Evolutionary conservation across 2,113 vertebrate species (phyloP), one percentile per base, ranked within the genome.

Genomic region (Mellivora capensis): DNA sequence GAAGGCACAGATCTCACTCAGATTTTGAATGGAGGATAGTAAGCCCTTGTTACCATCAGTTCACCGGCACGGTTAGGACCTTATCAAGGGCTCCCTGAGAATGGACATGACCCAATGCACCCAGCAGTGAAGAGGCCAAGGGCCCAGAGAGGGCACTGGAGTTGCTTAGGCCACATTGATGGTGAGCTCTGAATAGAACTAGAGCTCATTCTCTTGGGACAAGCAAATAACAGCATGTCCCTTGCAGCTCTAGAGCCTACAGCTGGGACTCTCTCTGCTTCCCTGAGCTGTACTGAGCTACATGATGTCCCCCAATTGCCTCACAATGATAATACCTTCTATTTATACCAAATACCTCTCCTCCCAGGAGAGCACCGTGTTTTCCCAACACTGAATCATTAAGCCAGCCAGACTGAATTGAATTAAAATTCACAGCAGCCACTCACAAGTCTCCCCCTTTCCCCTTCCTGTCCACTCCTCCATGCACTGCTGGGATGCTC

Each of bases 341-440:
- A 97, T 98, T 98, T 98, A 97, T 98, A 98, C 72, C 97, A 90
- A 97, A 93, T 77, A 96, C 93, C 88, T 97, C 93, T 95, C 86
- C 88, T 97, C 97, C 97, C 96, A 62, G 89, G 97, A 94, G 96
- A 97, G 77, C 0, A 6, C 93, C 94, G 14, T 98, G 97, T 97
- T 97, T 97, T 83, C 94, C 96, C 96, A 98, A 97, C 96, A 97
- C 80, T 90, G 94, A 97, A 94, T 97, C 93, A 97, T 93, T 59
- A 80, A 97, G 79, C 86, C 97, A 95, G 74, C 54, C 83, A 95
- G 91, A n/a, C 77, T 14, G 93, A 89, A 95, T 31, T 92, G 83
- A 96, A 96, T 95, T 93, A 96, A 89, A 96, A 91, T 76, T 83
- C 79, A 59, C 93, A 93, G 93, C 94, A 95, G 93, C 82, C 72